Percentiles rank a stretch among this genome's conserved stretches.
Conservation (phyloP, 92 coral and sea anemone species). For the Siderastrea siderea region DNA sequence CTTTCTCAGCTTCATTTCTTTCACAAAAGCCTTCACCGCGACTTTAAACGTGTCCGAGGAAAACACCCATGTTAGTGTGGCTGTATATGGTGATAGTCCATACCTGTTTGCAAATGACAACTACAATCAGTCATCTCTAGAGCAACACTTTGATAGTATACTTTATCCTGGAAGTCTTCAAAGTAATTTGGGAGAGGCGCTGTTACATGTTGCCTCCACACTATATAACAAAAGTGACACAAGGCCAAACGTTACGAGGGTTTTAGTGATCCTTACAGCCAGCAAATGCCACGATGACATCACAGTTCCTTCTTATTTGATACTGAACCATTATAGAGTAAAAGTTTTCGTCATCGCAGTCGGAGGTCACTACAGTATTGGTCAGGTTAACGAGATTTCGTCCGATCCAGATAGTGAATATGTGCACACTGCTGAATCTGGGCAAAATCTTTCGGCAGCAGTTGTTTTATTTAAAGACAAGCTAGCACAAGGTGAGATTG, state of each 20-base stretch:
- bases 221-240: conserved; percentile 23
- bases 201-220: conserved; percentile 1
- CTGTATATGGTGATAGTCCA: conserved; percentile 8
- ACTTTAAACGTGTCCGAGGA: conserved; percentile 24
- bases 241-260: conserved; percentile 10
- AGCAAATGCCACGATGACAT: conserved; percentile 54
- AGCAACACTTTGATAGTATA: neutral
- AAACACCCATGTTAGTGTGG: conserved; percentile 23
- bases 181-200: conserved; percentile 40
- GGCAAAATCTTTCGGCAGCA: neutral
- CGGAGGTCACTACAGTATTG: conserved; percentile 17
- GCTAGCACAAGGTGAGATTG: neutral
- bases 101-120: neutral
- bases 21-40: conserved; percentile 22
- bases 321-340: conserved; percentile 22
- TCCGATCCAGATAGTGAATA: conserved; percentile 26
- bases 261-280: conserved; percentile 32
- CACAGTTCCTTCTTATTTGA: conserved; percentile 12
- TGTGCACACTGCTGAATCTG: neutral
- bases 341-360: conserved; percentile 36
- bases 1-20: neutral
- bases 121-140: conserved; percentile 23
- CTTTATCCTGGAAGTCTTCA: conserved; percentile 21
- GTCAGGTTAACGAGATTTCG: conserved; percentile 40
- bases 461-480: conserved; percentile 1